A percentile compares a stretch with the other conserved stretches of the same genome.
These are phyloP conservation scores for Aethina tumida DNA, from an alignment of 1,140 invertebrate species.

Conservation along the genomic window DNA sequence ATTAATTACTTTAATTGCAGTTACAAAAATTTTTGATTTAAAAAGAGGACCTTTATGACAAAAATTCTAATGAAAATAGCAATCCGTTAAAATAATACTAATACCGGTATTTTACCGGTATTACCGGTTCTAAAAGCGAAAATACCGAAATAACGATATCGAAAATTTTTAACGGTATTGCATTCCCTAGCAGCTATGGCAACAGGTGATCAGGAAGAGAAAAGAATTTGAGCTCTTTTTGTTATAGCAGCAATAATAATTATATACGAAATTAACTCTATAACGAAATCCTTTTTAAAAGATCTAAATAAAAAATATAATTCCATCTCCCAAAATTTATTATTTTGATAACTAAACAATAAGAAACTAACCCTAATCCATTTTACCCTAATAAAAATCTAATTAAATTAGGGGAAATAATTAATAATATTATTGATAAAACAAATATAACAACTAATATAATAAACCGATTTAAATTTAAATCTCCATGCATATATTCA, in stretches of 20 bases:
- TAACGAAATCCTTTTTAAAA: conserved; percentile 36
- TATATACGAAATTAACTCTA: conserved; percentile 38
- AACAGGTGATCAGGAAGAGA: conserved; percentile 56
- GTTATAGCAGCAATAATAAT: conserved; percentile 49
- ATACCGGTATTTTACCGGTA: too few relatives aligned
- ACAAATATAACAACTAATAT: conserved; percentile 52
- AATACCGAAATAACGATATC: too few relatives aligned
- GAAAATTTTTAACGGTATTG: too few relatives aligned
- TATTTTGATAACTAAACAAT: conserved; percentile 55
- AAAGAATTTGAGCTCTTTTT: conserved; percentile 65
- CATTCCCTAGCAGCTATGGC: conserved; percentile 60
- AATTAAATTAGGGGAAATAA: conserved; percentile 56
- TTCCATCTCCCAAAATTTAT: conserved; percentile 42
- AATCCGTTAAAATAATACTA: too few relatives aligned
- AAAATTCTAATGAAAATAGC: too few relatives aligned
- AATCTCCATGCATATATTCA: conserved; percentile 42
- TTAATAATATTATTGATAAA: conserved; percentile 53
- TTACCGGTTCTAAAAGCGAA: too few relatives aligned
- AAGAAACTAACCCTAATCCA: conserved; percentile 54
- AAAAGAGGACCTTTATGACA: too few relatives aligned
- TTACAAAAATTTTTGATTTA: too few relatives aligned
- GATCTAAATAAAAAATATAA: conserved; percentile 42
- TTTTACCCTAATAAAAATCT: conserved; percentile 59
- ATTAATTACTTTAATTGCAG: too few relatives aligned
- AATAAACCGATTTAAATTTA: conserved; percentile 44